Evolutionary conservation across 2,797 vertebrate genomes (phyloP).

Genomic region (Alauda arvensis): DNA sequence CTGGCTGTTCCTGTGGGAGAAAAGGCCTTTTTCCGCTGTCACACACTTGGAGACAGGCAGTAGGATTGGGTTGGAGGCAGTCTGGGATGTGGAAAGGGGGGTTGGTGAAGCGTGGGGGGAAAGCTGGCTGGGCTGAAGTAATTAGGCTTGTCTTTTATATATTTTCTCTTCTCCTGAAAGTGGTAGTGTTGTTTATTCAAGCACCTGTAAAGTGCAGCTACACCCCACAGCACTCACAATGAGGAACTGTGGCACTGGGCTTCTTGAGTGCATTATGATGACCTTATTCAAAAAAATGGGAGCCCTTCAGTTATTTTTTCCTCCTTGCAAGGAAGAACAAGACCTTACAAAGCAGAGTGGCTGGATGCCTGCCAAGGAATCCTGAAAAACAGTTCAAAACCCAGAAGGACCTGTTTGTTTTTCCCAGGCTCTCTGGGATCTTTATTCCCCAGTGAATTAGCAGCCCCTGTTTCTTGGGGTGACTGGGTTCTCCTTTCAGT

Average conservation of each 20-base stretch:
- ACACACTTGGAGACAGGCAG: neutral
- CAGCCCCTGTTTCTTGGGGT: conserved; percentile 27
- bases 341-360: conserved; percentile 47
- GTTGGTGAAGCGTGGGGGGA: neutral
- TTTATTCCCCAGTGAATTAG: conserved; percentile 45
- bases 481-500: neutral
- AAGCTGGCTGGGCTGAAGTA: neutral
- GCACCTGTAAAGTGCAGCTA: conserved; percentile 44
- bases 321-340: conserved; percentile 44
- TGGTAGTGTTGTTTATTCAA: conserved; percentile 37
- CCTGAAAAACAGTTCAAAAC: conserved; percentile 60
- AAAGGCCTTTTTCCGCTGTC: neutral
- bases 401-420: conserved; percentile 66
- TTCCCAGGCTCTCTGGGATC: conserved; percentile 60
- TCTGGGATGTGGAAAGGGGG: neutral
- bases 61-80: neutral
- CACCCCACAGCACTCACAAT: neutral
- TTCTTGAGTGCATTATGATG: conserved; percentile 20
- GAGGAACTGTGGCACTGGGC: neutral
- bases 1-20: conserved; percentile 16
- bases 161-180: conserved; percentile 12
- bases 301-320: conserved; percentile 37
- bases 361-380: conserved; percentile 64
- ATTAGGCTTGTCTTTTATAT: conserved; percentile 12
- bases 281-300: conserved; percentile 22